These are phyloP conservation scores for Cnemophilus loriae DNA, from an alignment of 2,113 vertebrate genomes.

Conservation along the genomic window DNA sequence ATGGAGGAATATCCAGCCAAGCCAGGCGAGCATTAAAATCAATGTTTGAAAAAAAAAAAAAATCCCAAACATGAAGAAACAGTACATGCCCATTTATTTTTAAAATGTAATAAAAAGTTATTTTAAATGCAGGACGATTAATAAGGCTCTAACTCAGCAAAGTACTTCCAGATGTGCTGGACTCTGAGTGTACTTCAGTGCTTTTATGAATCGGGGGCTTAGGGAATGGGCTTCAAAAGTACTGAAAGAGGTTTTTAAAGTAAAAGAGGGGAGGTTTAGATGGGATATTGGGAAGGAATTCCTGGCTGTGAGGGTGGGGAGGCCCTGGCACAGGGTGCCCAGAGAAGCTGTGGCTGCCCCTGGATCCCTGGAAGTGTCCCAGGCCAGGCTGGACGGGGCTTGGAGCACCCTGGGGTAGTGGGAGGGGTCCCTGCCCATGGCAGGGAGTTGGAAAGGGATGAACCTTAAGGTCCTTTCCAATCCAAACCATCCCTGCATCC, in stretches of 20 bases:
- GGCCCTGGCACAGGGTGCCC: neutral
- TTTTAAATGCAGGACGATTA: conserved; percentile 49
- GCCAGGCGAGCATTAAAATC: neutral
- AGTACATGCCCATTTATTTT: conserved; percentile 28
- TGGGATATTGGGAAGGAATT: neutral
- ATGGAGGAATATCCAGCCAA: neutral
- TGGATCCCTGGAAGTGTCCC: neutral
- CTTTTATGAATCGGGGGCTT: neutral
- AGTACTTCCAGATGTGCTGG: conserved; percentile 37
- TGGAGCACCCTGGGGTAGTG: neutral
- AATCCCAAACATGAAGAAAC: neutral
- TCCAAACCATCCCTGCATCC: neutral
- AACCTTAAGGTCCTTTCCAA: neutral
- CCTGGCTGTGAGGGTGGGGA: rapidly evolving
- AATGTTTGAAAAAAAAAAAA: neutral
- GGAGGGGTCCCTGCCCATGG: neutral
- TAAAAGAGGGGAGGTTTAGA: neutral
- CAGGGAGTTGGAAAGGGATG: neutral
- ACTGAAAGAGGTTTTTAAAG: neutral
- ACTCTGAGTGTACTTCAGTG: neutral
- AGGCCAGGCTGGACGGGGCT: rapidly evolving
- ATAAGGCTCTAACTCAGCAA: conserved; percentile 47
- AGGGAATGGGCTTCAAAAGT: neutral
- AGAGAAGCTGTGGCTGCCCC: neutral
- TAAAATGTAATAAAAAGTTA: conserved; percentile 29